phyloP scores from a whole-genome alignment of 2,888 invertebrate genomes.

The Tachystola acroxantha region DNA sequence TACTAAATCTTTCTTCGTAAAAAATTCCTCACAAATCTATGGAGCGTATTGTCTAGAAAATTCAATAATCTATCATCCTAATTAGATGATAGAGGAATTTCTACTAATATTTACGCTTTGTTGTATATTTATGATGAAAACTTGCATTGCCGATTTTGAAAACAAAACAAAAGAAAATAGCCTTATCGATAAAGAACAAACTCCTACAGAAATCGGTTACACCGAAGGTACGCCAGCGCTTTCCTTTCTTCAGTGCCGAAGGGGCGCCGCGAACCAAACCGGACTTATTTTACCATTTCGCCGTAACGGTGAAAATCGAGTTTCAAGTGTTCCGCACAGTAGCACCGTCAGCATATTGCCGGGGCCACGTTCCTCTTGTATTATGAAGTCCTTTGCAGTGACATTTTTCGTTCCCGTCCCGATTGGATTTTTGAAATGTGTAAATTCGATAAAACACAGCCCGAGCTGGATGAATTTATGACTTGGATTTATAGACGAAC shows the following conservation, averaged over 20 bases:
- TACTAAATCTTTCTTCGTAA: too few relatives aligned
- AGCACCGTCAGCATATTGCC: constrained; percentile 66
- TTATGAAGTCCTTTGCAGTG: constrained; percentile 69
- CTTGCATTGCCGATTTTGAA: too few relatives aligned
- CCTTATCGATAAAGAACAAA: background rate
- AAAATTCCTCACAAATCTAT: too few relatives aligned
- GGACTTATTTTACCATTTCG: constrained; percentile 47
- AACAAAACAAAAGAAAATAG: background rate
- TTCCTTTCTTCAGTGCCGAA: too few relatives aligned
- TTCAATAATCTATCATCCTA: too few relatives aligned
- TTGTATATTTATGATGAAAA: too few relatives aligned
- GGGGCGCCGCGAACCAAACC: constrained; percentile 20
- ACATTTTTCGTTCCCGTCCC: constrained; percentile 67
- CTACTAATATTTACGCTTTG: too few relatives aligned
- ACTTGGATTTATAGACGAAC: background rate
- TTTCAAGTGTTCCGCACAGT: constrained; percentile 47
- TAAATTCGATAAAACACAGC: constrained; percentile 66
- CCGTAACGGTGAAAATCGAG: constrained; percentile 58
- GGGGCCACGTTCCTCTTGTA: constrained; percentile 53
- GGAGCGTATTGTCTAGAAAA: too few relatives aligned
- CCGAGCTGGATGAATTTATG: constrained; percentile 16
- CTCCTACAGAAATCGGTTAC: constrained; percentile 13
- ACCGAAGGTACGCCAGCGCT: constrained; percentile 7
- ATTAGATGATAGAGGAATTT: too few relatives aligned
- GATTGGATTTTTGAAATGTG: constrained; percentile 74